Evolutionary conservation across 1,140 invertebrate genomes (phyloP).

Genomic region (Leptinotarsa defecta): DNA sequence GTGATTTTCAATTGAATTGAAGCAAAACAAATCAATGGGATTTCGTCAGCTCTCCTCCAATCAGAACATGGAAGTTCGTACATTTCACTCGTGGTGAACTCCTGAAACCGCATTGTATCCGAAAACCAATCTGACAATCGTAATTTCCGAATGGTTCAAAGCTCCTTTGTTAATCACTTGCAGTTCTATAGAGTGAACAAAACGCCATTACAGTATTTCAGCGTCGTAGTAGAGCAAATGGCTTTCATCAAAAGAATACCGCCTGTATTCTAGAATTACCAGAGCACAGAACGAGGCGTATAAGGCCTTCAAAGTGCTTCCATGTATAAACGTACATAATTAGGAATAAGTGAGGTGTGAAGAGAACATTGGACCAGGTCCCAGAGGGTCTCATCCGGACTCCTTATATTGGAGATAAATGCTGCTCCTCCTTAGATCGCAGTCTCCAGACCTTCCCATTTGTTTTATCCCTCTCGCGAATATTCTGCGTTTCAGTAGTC

Average conservation of each 20-base stretch:
- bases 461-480: not conserved
- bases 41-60: no score
- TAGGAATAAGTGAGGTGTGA: slow-evolving; percentile 54
- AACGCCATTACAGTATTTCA: not conserved
- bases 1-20: no score
- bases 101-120: no score
- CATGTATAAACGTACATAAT: slow-evolving; percentile 48
- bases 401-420: slow-evolving; percentile 43
- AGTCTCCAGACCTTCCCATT: slow-evolving; percentile 31
- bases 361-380: slow-evolving; percentile 46
- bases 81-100: no score
- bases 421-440: slow-evolving; percentile 42
- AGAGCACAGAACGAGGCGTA: slow-evolving; percentile 9
- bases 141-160: not conserved
- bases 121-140: not conserved
- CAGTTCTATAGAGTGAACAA: not conserved
- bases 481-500: slow-evolving; percentile 7
- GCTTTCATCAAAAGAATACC: slow-evolving; percentile 14
- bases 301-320: slow-evolving; percentile 16
- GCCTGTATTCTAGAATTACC: slow-evolving; percentile 11
- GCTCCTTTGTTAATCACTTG: not conserved
- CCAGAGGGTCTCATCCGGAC: slow-evolving; percentile 46
- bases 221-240: not conserved
- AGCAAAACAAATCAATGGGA: no score
- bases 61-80: no score